phyloP scores from a whole-genome alignment of 92 coral and sea anemone genomes.

The Ricordea florida region DNA sequence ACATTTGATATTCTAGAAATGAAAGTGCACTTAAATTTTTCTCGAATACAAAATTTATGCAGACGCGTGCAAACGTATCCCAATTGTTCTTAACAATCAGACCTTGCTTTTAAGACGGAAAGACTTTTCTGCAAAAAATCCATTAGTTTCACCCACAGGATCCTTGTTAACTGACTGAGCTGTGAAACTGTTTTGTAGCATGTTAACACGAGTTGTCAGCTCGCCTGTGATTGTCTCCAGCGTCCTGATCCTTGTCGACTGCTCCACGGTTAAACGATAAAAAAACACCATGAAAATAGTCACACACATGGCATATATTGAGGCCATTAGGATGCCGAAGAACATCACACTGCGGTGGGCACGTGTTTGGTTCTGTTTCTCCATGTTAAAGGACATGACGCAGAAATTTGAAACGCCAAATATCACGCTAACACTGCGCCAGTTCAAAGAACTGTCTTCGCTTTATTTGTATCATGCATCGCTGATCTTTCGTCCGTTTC shows the following conservation, averaged over 20 bases:
- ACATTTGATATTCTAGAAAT: not conserved
- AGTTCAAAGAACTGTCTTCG: not conserved
- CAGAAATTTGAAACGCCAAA: slow-evolving; percentile 12
- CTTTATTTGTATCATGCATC: slow-evolving; percentile 16
- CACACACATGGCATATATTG: slow-evolving; percentile 40
- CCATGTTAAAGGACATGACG: not conserved
- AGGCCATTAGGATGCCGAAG: slow-evolving; percentile 9
- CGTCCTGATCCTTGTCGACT: slow-evolving; percentile 66
- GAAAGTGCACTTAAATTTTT: not conserved
- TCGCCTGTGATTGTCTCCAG: slow-evolving; percentile 56
- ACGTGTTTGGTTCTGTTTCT: slow-evolving; percentile 14
- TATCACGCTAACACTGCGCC: not conserved
- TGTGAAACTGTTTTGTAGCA: slow-evolving; percentile 58
- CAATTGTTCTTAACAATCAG: not conserved
- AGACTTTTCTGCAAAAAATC: slow-evolving; percentile 29
- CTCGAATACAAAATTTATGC: slow-evolving; percentile 7
- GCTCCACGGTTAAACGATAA: slow-evolving; percentile 49
- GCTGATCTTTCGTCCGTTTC: slow-evolving; percentile 19
- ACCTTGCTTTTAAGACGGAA: slow-evolving; percentile 24
- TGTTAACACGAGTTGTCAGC: slow-evolving; percentile 57
- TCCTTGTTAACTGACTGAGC: slow-evolving; percentile 19
- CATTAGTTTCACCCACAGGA: slow-evolving; percentile 32
- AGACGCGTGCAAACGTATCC: not conserved
- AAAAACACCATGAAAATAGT: slow-evolving; percentile 49
- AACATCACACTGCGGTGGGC: slow-evolving; percentile 1